These are phyloP conservation scores for Tetragnatha versicolor DNA, from an alignment of 1,140 invertebrate species.

Conservation along the genomic window DNA sequence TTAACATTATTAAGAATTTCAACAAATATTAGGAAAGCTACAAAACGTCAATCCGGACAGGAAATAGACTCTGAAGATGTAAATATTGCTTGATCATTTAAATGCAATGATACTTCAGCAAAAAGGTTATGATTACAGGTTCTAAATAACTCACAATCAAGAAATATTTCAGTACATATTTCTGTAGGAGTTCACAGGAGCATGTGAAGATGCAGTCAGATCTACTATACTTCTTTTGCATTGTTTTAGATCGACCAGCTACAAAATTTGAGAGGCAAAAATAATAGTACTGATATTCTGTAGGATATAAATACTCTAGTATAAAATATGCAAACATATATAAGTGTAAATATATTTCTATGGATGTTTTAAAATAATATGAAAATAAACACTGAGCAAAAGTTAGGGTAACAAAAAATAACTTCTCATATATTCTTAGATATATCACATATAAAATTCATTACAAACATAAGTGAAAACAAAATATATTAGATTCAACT, in stretches of 20 bases:
- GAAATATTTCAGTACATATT: too few species aligned
- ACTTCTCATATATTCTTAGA: not conserved
- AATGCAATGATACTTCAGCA: too few species aligned
- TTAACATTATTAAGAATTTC: too few species aligned
- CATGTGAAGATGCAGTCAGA: not conserved
- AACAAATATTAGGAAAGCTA: too few species aligned
- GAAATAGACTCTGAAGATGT: too few species aligned
- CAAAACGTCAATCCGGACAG: too few species aligned
- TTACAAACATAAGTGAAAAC: too few species aligned
- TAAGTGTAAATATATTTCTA: not conserved
- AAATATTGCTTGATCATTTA: too few species aligned
- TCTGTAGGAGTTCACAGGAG: not conserved
- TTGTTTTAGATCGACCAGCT: not conserved
- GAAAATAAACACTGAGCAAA: conserved; percentile 1
- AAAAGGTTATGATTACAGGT: too few species aligned
- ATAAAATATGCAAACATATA: not conserved
- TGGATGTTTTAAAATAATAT: not conserved
- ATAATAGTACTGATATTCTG: not conserved
- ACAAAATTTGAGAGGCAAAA: not conserved
- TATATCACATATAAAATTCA: conserved; percentile 1
- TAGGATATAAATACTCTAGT: not conserved
- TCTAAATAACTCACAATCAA: too few species aligned
- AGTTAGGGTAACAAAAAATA: not conserved
- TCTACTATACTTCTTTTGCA: not conserved
- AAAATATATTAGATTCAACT: not conserved